A percentile compares a stretch with the other conserved stretches of the same genome.
Evolutionary conservation across 2,888 invertebrate genomes (phyloP).

Genomic region (Panopea generosa): DNA sequence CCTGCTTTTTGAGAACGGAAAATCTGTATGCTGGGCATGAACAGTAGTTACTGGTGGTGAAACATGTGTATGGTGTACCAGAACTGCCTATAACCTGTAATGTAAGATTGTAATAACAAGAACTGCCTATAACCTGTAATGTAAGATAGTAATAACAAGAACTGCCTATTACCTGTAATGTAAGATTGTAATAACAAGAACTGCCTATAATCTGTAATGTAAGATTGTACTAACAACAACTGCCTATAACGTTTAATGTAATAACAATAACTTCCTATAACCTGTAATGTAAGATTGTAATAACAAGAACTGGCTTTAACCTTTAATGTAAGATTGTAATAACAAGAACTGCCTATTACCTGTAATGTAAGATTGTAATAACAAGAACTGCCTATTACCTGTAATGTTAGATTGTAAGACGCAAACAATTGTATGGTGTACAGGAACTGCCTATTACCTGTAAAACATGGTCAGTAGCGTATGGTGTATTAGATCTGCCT

Average conservation of each 20-base stretch:
- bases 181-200: slow-evolving; percentile 70
- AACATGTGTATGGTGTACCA: slow-evolving; percentile 78
- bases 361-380: too few species aligned
- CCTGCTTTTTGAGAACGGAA: slow-evolving; percentile 64
- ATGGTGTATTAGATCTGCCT: too few species aligned
- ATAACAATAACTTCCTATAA: slow-evolving; percentile 71
- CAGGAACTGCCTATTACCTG: slow-evolving; percentile 78
- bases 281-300: slow-evolving; percentile 57
- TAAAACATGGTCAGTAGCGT: too few species aligned
- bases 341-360: too few species aligned
- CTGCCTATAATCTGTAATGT: slow-evolving; percentile 75
- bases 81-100: slow-evolving; percentile 78
- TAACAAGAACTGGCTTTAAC: slow-evolving; percentile 75
- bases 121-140: slow-evolving; percentile 76
- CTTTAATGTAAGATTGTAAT: slow-evolving; percentile 47
- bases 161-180: too few species aligned
- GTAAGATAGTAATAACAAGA: too few species aligned
- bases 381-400: too few species aligned
- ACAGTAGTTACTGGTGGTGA: slow-evolving; percentile 71
- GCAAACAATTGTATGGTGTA: slow-evolving; percentile 65
- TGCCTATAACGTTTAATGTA: slow-evolving; percentile 73
- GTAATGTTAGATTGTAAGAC: neutral
- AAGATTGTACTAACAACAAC: slow-evolving; percentile 56
- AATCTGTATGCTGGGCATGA: slow-evolving; percentile 79
- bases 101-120: slow-evolving; percentile 39